A percentile compares a stretch with the other conserved stretches of the same genome.
Conservation (phyloP, 2,113 vertebrate genomes). For the Melanerpes aurifrons region DNA sequence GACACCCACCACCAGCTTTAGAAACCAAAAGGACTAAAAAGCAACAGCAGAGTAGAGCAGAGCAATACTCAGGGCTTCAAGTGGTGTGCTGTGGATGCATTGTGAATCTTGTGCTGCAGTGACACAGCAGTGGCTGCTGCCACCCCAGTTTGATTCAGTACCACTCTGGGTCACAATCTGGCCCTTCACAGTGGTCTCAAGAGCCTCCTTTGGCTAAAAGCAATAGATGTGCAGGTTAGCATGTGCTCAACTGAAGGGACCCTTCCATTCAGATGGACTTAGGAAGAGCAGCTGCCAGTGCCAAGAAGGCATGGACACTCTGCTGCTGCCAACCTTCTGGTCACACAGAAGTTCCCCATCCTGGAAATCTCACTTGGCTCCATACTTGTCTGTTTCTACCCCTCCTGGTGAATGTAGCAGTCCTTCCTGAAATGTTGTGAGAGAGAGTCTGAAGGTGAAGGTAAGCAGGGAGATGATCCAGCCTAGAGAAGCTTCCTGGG, state of each 20-base stretch:
- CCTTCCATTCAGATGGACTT: not conserved
- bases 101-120: not conserved
- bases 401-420: not conserved
- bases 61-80: not conserved
- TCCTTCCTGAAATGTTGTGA: not conserved
- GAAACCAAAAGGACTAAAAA: not conserved
- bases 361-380: not conserved
- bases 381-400: not conserved
- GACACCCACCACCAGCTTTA: not conserved
- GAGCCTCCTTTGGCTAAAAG: not conserved
- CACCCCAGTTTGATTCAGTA: not conserved
- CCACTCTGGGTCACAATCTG: not conserved
- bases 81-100: not conserved
- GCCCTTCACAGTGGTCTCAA: not conserved
- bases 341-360: not conserved
- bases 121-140: not conserved
- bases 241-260: not conserved
- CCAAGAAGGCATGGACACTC: not conserved
- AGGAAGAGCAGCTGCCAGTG: not conserved
- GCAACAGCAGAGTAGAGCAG: not conserved
- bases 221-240: not conserved
- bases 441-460: not conserved
- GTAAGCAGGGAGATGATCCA: not conserved
- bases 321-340: not conserved
- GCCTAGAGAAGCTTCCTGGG: not conserved